These are phyloP conservation scores for Oikopleura vanhoeffeni DNA, from an alignment of 23 tunicate genomes.

Conservation along the genomic window DNA sequence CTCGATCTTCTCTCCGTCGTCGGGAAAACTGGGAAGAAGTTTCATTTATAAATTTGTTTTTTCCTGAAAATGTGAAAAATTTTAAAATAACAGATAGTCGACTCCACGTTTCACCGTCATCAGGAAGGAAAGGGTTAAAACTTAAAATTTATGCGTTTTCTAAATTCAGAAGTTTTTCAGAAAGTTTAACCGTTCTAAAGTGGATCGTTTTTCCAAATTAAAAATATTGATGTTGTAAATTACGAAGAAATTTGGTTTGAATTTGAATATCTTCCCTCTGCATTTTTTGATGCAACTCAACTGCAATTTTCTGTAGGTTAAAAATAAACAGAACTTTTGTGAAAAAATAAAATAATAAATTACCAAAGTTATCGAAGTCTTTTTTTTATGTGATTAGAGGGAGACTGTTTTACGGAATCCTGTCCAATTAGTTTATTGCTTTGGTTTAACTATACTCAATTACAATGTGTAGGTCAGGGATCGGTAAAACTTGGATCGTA, in stretches of 20 bases:
- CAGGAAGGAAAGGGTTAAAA: no score
- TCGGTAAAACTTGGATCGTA: no score
- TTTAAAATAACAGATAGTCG: neutral
- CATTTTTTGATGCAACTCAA: neutral
- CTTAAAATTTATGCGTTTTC: no score
- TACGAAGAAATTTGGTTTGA: conserved; percentile 13
- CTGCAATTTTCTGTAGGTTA: neutral
- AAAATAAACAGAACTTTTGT: neutral
- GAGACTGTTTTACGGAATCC: no score
- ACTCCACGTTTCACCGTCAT: neutral
- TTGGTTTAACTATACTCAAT: no score
- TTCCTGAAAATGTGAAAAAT: neutral
- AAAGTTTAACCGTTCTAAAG: no score
- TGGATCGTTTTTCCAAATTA: neutral
- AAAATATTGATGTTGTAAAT: neutral
- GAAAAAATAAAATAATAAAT: no score
- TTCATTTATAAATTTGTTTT: neutral
- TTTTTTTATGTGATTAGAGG: no score
- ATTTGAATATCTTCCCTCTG: neutral
- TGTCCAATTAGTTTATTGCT: no score
- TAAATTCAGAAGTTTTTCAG: no score
- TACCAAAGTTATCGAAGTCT: no score
- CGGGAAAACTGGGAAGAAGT: neutral
- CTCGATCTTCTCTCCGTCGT: neutral
- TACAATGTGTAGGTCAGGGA: no score